A percentile compares a stretch with the other conserved stretches of the same genome.
Conservation (phyloP, 1,140 invertebrate species). For the Papilio machaon region DNA sequence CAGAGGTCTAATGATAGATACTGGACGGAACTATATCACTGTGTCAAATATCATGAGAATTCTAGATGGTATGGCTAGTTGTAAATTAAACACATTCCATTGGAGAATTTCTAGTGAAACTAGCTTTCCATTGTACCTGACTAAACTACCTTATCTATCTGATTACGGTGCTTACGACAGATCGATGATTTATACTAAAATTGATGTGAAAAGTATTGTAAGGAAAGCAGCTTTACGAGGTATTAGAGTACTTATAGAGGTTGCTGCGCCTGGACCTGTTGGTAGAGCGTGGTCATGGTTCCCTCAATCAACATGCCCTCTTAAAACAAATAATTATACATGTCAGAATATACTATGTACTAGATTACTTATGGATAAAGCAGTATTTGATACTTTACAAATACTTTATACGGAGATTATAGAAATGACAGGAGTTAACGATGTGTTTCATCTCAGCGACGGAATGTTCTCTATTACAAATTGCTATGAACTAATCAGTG, state of each 20-base stretch:
- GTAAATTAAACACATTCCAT: slow-evolving; percentile 92
- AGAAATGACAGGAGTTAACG: slow-evolving; percentile 81
- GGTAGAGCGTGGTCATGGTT: slow-evolving; percentile 88
- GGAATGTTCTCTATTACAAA: slow-evolving; percentile 85
- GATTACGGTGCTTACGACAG: slow-evolving; percentile 88
- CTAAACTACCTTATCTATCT: slow-evolving; percentile 85
- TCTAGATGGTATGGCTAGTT: slow-evolving; percentile 88
- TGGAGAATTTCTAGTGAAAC: slow-evolving; percentile 92
- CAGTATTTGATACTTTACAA: slow-evolving; percentile 83
- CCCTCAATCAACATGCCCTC: slow-evolving; percentile 87
- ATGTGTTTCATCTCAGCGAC: slow-evolving; percentile 87
- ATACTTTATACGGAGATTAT: slow-evolving; percentile 83
- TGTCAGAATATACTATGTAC: slow-evolving; percentile 87
- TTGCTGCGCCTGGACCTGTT: slow-evolving; percentile 90
- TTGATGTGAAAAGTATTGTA: slow-evolving; percentile 85
- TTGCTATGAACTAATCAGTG: slow-evolving; percentile 84
- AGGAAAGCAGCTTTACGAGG: slow-evolving; percentile 86
- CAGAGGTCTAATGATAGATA: slow-evolving; percentile 89
- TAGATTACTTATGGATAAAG: slow-evolving; percentile 85
- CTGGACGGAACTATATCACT: slow-evolving; percentile 88
- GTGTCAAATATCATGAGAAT: slow-evolving; percentile 86
- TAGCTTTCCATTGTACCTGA: slow-evolving; percentile 88
- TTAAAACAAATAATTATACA: slow-evolving; percentile 83
- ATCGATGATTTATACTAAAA: slow-evolving; percentile 84
- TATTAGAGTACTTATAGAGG: slow-evolving; percentile 87